Conservation (phyloP, 2,797 vertebrate species). For the Tympanoctomys barrerae region DNA sequence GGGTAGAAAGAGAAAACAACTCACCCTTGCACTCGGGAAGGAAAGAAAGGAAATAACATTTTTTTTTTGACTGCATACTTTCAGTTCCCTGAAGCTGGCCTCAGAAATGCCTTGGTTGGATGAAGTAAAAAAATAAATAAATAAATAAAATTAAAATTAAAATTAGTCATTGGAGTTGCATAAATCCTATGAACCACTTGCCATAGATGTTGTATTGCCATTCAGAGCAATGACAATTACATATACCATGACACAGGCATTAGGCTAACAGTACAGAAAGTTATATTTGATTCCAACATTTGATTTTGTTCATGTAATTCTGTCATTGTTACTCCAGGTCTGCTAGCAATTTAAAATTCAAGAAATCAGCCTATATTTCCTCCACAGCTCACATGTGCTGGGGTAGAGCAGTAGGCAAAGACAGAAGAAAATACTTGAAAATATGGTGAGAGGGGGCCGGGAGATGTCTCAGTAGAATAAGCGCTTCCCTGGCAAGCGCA, state of each 20-base stretch:
- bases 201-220: background rate
- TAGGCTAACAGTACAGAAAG: background rate
- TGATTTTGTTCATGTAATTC: background rate
- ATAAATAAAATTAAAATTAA: too few species aligned
- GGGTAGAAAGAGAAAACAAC: slow-evolving; percentile 2
- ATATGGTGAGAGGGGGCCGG: background rate
- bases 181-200: background rate
- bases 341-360: background rate
- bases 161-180: background rate
- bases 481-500: too few species aligned
- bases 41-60: background rate
- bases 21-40: background rate
- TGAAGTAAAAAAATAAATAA: background rate
- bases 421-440: background rate
- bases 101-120: slow-evolving; percentile 25
- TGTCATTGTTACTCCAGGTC: background rate
- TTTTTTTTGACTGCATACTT: background rate
- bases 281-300: background rate
- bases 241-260: background rate
- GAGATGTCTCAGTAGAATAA: too few species aligned
- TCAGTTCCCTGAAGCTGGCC: slow-evolving; percentile 2
- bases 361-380: background rate
- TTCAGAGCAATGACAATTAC: background rate
- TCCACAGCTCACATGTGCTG: background rate
- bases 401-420: background rate